Percentiles rank a stretch among this genome's conserved stretches.
Conservation (phyloP, 2,113 vertebrate genomes). For the Menura novaehollandiae region DNA sequence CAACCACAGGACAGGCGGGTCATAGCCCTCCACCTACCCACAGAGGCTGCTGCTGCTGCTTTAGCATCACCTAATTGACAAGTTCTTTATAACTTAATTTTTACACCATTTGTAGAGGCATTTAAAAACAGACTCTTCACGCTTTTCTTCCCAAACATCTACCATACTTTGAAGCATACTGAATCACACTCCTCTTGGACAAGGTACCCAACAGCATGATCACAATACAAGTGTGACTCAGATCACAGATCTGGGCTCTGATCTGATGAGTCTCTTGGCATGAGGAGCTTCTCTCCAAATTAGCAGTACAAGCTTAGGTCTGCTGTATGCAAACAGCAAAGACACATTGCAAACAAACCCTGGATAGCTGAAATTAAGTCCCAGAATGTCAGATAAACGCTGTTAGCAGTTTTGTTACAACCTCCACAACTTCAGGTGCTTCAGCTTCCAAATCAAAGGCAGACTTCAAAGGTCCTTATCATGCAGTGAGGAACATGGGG, state of each 20-base stretch:
- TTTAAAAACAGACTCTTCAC: background rate
- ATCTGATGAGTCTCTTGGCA: background rate
- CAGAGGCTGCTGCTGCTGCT: background rate
- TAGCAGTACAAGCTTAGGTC: background rate
- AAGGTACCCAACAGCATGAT: background rate
- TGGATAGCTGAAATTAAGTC: background rate
- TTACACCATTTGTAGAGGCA: background rate
- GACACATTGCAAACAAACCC: slow-evolving; percentile 1
- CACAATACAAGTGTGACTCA: background rate
- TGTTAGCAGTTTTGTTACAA: slow-evolving; percentile 6
- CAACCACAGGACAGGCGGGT: background rate
- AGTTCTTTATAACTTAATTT: background rate
- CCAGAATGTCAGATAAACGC: background rate
- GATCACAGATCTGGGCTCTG: slow-evolving; percentile 31
- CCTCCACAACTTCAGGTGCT: background rate
- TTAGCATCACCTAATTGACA: background rate
- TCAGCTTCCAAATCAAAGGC: slow-evolving; percentile 30
- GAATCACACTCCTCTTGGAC: slow-evolving; percentile 19
- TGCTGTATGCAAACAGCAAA: slow-evolving; percentile 1
- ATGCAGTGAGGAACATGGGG: background rate
- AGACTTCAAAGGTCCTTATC: slow-evolving; percentile 36
- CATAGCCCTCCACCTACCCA: background rate
- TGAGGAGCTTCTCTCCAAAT: background rate
- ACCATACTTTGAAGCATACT: background rate
- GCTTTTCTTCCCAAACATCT: background rate